These are phyloP conservation scores for Doryteuthis pealeii DNA, from an alignment of 1,140 invertebrate genomes.

Conservation along the genomic window DNA sequence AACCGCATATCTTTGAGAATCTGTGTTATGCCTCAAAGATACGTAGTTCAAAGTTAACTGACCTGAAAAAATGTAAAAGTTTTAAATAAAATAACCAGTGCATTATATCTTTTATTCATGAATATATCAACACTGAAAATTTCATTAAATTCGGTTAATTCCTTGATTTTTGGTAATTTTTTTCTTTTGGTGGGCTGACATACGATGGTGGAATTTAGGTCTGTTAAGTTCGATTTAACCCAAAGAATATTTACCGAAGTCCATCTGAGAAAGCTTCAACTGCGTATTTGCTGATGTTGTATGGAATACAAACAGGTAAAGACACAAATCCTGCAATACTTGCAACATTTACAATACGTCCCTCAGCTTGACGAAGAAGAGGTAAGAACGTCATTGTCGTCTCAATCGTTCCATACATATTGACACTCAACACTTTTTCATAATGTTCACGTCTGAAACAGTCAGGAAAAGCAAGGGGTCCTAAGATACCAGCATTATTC, in stretches of 20 bases:
- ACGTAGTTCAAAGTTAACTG: no score
- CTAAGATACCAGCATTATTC: constrained; percentile 22
- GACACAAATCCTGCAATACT: constrained; percentile 22
- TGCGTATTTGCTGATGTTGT: constrained; percentile 36
- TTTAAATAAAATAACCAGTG: no score
- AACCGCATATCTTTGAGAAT: no score
- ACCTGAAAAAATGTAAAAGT: no score
- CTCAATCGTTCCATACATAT: constrained; percentile 24
- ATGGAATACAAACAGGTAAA: constrained; percentile 19
- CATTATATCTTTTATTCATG: no score
- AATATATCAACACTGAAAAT: no score
- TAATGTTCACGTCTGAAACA: constrained; percentile 13
- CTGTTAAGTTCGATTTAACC: no score
- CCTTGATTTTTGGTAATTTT: no score
- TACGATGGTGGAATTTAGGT: no score
- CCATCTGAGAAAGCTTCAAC: constrained; percentile 37
- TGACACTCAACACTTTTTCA: constrained; percentile 12
- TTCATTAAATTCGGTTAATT: no score
- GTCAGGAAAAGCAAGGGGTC: constrained; percentile 14
- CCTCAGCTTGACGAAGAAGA: constrained; percentile 19
- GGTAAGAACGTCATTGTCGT: constrained; percentile 23
- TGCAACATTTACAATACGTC: constrained; percentile 20
- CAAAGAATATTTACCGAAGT: constrained; percentile 27
- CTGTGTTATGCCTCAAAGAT: no score
- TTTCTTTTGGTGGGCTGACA: no score